These are phyloP conservation scores for Pandion haliaetus DNA, from an alignment of 2,113 vertebrate species.

Conservation along the genomic window DNA sequence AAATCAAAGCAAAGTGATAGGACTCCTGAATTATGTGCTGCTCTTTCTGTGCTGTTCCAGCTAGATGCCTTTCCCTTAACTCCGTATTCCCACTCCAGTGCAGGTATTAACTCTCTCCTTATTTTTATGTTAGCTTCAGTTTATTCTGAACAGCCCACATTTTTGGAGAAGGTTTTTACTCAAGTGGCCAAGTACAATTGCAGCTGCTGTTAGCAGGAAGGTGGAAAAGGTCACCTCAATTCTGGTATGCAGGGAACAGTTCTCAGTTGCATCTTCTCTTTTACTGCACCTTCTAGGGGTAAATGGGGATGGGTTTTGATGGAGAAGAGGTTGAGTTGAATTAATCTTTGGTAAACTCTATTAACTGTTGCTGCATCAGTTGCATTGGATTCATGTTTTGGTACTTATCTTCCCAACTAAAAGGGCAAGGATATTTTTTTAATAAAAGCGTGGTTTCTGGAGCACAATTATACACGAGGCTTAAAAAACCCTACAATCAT, in stretches of 20 bases:
- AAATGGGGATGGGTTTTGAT: neutral
- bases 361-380: neutral
- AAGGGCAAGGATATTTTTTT: conserved; percentile 13
- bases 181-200: neutral
- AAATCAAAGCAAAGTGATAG: neutral
- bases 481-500: neutral
- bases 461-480: neutral
- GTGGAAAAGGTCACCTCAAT: neutral
- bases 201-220: conserved; percentile 27
- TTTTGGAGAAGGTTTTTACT: conserved; percentile 2
- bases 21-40: neutral
- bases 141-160: neutral
- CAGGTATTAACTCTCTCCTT: neutral
- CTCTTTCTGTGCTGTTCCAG: neutral
- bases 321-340: neutral
- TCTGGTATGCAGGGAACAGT: accelerated
- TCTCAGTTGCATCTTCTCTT: neutral
- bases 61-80: neutral
- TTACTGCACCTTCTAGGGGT: neutral
- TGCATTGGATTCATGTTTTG: neutral
- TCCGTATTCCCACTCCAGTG: neutral
- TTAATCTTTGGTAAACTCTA: neutral
- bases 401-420: neutral
- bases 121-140: neutral
- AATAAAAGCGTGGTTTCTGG: conserved; percentile 28